These are phyloP conservation scores for Orientallactaga bullata DNA, from an alignment of 2,113 vertebrate species.

Conservation along the genomic window DNA sequence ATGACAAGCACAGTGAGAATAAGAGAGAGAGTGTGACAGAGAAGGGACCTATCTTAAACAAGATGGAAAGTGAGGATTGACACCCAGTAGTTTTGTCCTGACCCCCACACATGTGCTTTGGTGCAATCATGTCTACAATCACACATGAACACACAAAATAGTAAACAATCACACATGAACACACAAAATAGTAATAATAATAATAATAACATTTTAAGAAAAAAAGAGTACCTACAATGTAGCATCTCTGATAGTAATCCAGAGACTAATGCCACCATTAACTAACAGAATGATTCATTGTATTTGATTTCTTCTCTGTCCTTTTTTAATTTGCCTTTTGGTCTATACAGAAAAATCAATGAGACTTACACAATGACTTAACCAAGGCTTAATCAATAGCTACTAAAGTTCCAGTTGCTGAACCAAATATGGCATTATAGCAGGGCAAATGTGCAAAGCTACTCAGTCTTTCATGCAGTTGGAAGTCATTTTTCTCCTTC, in stretches of 20 bases:
- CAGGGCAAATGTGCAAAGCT: not conserved
- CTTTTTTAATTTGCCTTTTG: conserved; percentile 45
- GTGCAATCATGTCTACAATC: too few species aligned
- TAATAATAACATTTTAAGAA: not conserved
- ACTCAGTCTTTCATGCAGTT: not conserved
- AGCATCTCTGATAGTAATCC: not conserved
- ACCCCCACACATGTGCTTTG: too few species aligned
- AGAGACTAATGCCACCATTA: not conserved
- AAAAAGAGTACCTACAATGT: not conserved
- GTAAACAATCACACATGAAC: too few species aligned
- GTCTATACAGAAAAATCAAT: conserved; percentile 19
- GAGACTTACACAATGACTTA: not conserved
- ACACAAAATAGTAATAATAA: too few species aligned
- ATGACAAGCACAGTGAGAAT: too few species aligned
- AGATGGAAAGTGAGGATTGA: too few species aligned
- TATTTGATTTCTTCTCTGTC: not conserved
- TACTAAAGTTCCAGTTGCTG: not conserved
- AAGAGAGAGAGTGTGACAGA: too few species aligned
- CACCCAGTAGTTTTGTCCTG: too few species aligned
- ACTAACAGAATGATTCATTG: not conserved
- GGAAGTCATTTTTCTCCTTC: not conserved
- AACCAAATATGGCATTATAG: not conserved
- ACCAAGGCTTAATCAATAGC: not conserved
- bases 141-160: too few species aligned
- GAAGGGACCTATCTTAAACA: too few species aligned